Evolutionary conservation across 92 coral and sea anemone genomes (phyloP), one percentile per base, ranked within the genome.

Genomic region (Zoanthus sociatus): DNA sequence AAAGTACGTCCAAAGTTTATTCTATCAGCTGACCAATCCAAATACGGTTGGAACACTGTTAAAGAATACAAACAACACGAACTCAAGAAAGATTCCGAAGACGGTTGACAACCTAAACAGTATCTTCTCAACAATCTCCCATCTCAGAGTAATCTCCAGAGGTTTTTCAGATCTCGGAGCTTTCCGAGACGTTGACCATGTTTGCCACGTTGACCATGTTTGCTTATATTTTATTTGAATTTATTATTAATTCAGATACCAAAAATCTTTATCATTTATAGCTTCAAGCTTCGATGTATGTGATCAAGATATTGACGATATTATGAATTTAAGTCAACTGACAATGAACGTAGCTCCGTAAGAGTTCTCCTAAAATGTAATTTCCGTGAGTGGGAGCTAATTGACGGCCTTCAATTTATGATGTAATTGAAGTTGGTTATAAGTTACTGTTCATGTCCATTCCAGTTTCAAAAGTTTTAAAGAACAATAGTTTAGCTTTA

Each of bases 401-500:
- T 82, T 64, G n/a, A 44, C 45, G 8, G 77, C 71, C 73, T 77
- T 3, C 68, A 82, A 12, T 82, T 82, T 20, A 63, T 82, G 3
- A 7, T 9, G 84, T 78, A 51, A 54, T 78, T 7, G 68, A 78
- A 17, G 55, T 78, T 21, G 66, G 83, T 10, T 77, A 77, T 12
- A 78, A 78, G 42, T 56, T 78, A 9, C 84, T 71, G 45, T 26
- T 74, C 9, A 20, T 74, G 3, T 74, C 78, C 60, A 74, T 20
- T 44, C 68, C 64, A 11, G 17, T 45, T 17, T 44, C 85, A 16
- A 55, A 55, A 17, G 30, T 18, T 18, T 32, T 51, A 9, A 79
- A 79, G 13, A 79, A 79, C 42, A 79, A 79, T 32, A 79, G 48
- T 10, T 53, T 77, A 12, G 77, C 85, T 7, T 61, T 79, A 61